A percentile compares a stretch with the other conserved stretches of the same genome.
Evolutionary conservation across 2,888 invertebrate species (phyloP).

Genomic region (Stenichneumon culpator): DNA sequence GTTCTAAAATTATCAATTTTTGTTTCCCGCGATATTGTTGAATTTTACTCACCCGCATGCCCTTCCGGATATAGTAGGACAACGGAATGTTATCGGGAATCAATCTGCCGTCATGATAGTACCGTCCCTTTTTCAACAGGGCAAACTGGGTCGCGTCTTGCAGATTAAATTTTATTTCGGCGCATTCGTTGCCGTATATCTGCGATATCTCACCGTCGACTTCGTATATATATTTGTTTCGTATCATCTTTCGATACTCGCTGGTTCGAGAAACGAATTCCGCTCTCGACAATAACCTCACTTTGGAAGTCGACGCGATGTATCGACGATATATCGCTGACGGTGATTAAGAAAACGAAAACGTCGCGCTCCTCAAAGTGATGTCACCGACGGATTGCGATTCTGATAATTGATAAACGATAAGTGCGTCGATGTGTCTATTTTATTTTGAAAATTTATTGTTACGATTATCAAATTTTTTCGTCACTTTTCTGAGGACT

Average conservation of each 20-base stretch:
- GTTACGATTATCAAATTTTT: not conserved
- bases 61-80: slow-evolving; percentile 61
- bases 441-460: too few relatives aligned
- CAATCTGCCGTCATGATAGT: slow-evolving; percentile 69
- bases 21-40: not conserved
- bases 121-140: slow-evolving; percentile 65
- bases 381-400: too few relatives aligned
- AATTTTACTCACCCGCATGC: slow-evolving; percentile 60
- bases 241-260: slow-evolving; percentile 35
- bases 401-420: too few relatives aligned
- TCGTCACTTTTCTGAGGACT: not conserved
- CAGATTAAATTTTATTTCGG: slow-evolving; percentile 67
- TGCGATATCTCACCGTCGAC: slow-evolving; percentile 62
- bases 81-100: slow-evolving; percentile 57
- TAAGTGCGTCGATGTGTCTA: too few relatives aligned
- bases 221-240: slow-evolving; percentile 56
- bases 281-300: not conserved
- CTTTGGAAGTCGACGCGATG: not conserved
- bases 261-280: not conserved
- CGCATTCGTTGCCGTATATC: slow-evolving; percentile 52
- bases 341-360: too few relatives aligned
- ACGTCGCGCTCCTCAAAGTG: too few relatives aligned
- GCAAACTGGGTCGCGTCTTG: slow-evolving; percentile 62
- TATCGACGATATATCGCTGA: too few relatives aligned
- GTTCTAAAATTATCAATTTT: not conserved